phyloP scores from a whole-genome alignment of 2,888 invertebrate species.

The Pollenia amentaria region DNA sequence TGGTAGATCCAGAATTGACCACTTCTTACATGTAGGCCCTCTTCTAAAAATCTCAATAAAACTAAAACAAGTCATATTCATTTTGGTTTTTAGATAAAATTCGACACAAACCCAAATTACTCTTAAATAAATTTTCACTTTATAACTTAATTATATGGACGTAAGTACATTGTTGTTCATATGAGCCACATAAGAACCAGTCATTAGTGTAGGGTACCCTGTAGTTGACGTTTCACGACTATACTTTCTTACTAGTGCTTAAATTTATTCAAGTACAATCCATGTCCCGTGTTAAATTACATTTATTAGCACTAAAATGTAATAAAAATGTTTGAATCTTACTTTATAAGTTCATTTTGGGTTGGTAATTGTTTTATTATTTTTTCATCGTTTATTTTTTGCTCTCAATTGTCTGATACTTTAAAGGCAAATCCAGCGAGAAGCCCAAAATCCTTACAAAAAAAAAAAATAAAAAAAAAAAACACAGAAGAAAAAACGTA shows the following conservation, averaged over 20 bases:
- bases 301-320: slow-evolving; percentile 7
- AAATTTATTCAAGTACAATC: background rate
- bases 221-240: background rate
- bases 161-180: too few relatives aligned
- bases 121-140: too few relatives aligned
- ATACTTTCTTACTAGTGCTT: background rate
- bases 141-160: too few relatives aligned
- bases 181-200: too few relatives aligned
- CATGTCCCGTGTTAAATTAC: background rate
- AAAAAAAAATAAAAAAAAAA: slow-evolving; percentile 32
- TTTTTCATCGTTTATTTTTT: background rate
- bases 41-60: too few relatives aligned
- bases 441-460: slow-evolving; percentile 19
- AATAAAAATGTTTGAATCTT: slow-evolving; percentile 17
- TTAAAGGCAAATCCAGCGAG: slow-evolving; percentile 45
- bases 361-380: slow-evolving; percentile 17
- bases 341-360: background rate
- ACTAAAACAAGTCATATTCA: too few relatives aligned
- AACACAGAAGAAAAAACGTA: background rate
- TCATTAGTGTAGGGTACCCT: too few relatives aligned
- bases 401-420: slow-evolving; percentile 8
- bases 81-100: too few relatives aligned
- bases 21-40: too few relatives aligned
- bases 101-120: too few relatives aligned
- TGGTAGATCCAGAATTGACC: too few relatives aligned